Evolutionary conservation across 2,888 invertebrate genomes (phyloP), one percentile per base, ranked within the genome.

Genomic region (Cyclophora punctaria): DNA sequence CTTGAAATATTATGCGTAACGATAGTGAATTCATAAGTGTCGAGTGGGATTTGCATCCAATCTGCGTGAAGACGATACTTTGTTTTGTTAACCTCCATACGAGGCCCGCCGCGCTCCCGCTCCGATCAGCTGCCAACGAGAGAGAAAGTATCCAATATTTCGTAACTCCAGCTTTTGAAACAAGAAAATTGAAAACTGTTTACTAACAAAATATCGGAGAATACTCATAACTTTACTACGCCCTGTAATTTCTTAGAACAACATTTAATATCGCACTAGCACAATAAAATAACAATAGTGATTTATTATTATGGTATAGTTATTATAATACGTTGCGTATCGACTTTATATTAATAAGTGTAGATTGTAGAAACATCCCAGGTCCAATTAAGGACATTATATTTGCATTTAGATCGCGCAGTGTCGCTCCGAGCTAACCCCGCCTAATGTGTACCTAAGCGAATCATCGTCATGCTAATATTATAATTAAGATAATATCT

Each of bases 11-110:
- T 49, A 59, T 53, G 52, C 46, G 42, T 57, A 59, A 60, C 55
- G 44, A 53, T 52, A 49, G 46, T 64, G 57, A 58, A 58, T 59
- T 56, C 58, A 66, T 57, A 57, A 56, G 61, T 60, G 59, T 51
- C 50, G 52, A n/a, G 41, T 66, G 58, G 64, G 64, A 71, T 77
- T 73, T 64, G 71, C 69, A 75, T 68, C 66, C 69, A 68, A 70
- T 37, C 37, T 70, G 70, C 20, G 67, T 69, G 69, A 68, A 77
- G 73, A 75, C 64, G 75, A 75, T 72, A 79, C 73, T 73, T 73
- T 86, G 84, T 86, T 86, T 76, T 85, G 73, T 78, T 87, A 85
- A 86, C 84, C 86, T 85, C 82, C 79, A 80, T 84, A 75, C 37
- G 37, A 37, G 37, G 4, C 20, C 20, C 4, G 37, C 5, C 37